phyloP scores from a whole-genome alignment of 2,113 vertebrate genomes.

The Pelusios castaneus region DNA sequence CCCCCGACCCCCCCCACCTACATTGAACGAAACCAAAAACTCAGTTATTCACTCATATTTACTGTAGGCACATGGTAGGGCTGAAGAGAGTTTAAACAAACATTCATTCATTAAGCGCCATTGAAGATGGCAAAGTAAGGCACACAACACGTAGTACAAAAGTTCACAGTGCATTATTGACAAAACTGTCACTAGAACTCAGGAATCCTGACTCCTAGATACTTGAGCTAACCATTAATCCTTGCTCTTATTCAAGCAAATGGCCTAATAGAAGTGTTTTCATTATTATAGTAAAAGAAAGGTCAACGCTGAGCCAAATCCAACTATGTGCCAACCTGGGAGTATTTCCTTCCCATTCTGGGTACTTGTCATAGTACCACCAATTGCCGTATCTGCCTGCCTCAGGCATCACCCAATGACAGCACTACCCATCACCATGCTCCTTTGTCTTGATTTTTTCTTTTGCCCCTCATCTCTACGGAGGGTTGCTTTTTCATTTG shows the following conservation, averaged over 20 bases:
- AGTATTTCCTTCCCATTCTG: neutral
- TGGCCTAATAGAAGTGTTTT: neutral
- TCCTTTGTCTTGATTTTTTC: fast-evolving
- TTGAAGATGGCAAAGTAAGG: neutral
- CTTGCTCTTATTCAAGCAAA: neutral
- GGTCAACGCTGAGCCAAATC: neutral
- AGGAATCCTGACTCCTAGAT: neutral
- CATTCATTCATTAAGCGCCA: neutral
- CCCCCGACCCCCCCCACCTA: too few species aligned
- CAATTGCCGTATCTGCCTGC: fast-evolving
- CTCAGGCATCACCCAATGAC: fast-evolving
- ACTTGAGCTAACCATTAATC: neutral
- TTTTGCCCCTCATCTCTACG: neutral
- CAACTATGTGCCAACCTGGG: neutral
- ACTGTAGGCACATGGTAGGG: neutral
- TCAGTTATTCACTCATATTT: neutral
- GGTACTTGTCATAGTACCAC: neutral
- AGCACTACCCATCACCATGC: neutral
- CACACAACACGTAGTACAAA: neutral
- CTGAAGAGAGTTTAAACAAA: neutral
- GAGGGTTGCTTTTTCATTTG: neutral
- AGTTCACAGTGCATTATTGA: neutral
- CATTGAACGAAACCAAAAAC: too few species aligned
- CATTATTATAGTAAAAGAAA: neutral
- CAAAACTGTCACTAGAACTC: neutral